These are phyloP conservation scores for Macrobrachium nipponense DNA, from an alignment of 1,140 invertebrate species.

Conservation along the genomic window DNA sequence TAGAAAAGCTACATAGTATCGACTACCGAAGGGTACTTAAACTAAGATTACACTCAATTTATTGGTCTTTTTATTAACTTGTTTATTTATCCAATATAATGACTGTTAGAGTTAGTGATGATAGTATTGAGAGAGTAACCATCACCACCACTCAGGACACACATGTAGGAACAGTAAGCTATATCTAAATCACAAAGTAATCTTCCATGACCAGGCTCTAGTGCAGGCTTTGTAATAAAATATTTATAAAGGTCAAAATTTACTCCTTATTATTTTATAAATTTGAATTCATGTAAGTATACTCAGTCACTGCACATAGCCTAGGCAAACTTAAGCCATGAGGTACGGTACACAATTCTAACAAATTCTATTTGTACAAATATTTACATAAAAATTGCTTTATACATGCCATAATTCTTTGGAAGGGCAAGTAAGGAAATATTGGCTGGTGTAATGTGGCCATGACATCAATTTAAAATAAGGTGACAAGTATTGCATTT, in stretches of 20 bases:
- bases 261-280: neutral
- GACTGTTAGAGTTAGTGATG: constrained; percentile 43
- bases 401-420: constrained; percentile 53
- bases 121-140: constrained; percentile 18
- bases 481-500: neutral
- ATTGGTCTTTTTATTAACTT: constrained; percentile 56
- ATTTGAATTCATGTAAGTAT: constrained; percentile 31
- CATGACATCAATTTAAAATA: constrained; percentile 1
- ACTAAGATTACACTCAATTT: constrained; percentile 15
- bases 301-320: constrained; percentile 38
- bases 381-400: constrained; percentile 51
- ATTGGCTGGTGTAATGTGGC: constrained; percentile 7
- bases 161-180: constrained; percentile 59
- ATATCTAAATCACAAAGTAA: constrained; percentile 54
- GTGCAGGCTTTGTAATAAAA: constrained; percentile 38
- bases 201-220: constrained; percentile 52
- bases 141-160: constrained; percentile 34
- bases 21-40: too few relatives aligned
- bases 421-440: constrained; percentile 35
- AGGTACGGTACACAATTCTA: constrained; percentile 50
- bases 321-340: constrained; percentile 54
- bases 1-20: too few relatives aligned
- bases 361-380: constrained; percentile 58
- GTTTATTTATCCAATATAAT: constrained; percentile 59
- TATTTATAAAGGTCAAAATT: neutral